These are phyloP conservation scores for Chanos chanos DNA, from an alignment of 2,797 vertebrate genomes.

Conservation along the genomic window DNA sequence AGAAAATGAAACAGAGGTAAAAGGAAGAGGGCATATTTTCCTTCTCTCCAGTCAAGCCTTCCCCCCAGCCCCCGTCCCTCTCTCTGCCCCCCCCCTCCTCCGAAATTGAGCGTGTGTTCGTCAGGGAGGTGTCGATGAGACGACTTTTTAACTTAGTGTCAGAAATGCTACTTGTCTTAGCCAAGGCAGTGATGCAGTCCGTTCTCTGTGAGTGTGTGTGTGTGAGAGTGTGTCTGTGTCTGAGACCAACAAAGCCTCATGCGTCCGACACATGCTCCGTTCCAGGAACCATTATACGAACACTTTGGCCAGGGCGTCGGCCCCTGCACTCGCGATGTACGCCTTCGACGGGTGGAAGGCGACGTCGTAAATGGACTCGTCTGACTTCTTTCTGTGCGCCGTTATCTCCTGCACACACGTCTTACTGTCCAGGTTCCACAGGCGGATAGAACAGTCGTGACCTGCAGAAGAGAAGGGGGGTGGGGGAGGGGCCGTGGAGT, in stretches of 20 bases:
- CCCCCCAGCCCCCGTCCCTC: slow-evolving; percentile 8
- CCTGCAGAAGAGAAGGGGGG: slow-evolving; percentile 63
- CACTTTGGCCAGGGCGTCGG: slow-evolving; percentile 96
- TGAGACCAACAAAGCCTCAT: not conserved
- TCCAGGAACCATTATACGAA: slow-evolving; percentile 81
- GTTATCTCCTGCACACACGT: slow-evolving; percentile 99
- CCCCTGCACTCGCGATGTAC: slow-evolving; percentile 95
- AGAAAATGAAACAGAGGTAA: slow-evolving; percentile 57
- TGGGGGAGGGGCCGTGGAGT: too few relatives aligned
- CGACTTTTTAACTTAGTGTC: slow-evolving; percentile 77
- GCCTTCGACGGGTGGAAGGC: slow-evolving; percentile 99
- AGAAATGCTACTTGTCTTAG: slow-evolving; percentile 66
- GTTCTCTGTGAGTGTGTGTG: slow-evolving; percentile 46
- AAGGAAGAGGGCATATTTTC: slow-evolving; percentile 61
- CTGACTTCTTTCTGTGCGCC: slow-evolving; percentile 95
- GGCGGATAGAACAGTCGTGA: slow-evolving; percentile 96
- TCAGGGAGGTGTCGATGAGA: slow-evolving; percentile 25
- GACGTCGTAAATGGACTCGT: slow-evolving; percentile 98
- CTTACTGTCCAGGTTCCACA: slow-evolving; percentile 99
- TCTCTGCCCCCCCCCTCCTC: slow-evolving; percentile 20
- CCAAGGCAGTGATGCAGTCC: slow-evolving; percentile 80
- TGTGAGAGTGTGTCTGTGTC: not conserved
- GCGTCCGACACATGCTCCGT: slow-evolving; percentile 51
- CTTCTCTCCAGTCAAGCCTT: slow-evolving; percentile 29
- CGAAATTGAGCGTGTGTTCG: slow-evolving; percentile 10